Percentiles rank a stretch among this genome's conserved stretches.
Evolutionary conservation across 2,113 vertebrate species (phyloP).

Genomic region (Acrocephalus kingi): DNA sequence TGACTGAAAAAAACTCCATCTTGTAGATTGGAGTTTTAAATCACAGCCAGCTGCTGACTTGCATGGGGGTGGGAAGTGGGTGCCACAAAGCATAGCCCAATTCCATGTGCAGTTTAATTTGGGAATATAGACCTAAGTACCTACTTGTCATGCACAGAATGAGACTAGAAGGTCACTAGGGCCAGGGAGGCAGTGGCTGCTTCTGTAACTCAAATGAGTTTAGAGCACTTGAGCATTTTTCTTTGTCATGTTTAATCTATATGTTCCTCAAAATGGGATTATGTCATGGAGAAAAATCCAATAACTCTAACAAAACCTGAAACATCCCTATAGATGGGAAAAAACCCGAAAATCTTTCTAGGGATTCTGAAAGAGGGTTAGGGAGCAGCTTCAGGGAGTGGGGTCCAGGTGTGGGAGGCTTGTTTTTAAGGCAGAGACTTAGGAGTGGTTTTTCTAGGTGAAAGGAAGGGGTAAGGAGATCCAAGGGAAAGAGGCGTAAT

Average conservation of each 20-base stretch:
- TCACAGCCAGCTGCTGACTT: background rate
- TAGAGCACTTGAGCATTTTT: background rate
- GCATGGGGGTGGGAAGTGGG: background rate
- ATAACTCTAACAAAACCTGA: background rate
- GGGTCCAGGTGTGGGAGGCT: background rate
- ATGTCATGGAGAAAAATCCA: background rate
- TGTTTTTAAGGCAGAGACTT: background rate
- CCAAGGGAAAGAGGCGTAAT: background rate
- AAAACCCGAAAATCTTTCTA: background rate
- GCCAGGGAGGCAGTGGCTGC: background rate
- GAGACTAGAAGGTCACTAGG: background rate
- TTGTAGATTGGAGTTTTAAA: background rate
- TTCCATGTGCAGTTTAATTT: background rate
- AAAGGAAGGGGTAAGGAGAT: background rate
- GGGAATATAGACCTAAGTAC: background rate
- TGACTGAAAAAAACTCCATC: background rate
- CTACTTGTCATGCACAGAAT: constrained; percentile 14
- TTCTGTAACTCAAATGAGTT: background rate
- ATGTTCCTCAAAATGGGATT: background rate
- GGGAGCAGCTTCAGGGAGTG: background rate
- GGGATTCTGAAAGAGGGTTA: background rate
- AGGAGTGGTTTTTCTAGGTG: background rate
- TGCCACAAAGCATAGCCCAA: background rate
- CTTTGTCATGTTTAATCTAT: background rate
- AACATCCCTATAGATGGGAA: background rate